Percentiles rank a stretch among this genome's conserved stretches.
phyloP scores from a whole-genome alignment of 2,888 invertebrate species.

The Notodonta ziczac region DNA sequence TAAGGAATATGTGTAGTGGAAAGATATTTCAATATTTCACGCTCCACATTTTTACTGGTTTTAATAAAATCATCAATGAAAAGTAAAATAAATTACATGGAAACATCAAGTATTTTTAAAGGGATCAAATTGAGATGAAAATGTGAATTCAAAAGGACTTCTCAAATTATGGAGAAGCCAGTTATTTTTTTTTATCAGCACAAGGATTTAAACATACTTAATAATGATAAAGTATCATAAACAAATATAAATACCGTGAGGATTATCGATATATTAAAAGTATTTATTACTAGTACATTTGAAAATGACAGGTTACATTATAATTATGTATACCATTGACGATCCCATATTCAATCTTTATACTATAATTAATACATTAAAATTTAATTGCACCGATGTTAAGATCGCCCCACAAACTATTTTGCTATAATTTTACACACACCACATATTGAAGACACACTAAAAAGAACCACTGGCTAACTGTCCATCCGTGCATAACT shows the following conservation, averaged over 20 bases:
- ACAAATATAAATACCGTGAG: not conserved
- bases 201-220: not conserved
- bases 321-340: not conserved
- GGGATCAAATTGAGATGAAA: no score
- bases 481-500: conserved; percentile 45
- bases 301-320: no score
- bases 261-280: not conserved
- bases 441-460: not conserved
- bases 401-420: not conserved
- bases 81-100: no score
- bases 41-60: not conserved
- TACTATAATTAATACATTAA: not conserved
- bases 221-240: not conserved
- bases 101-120: no score
- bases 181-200: no score
- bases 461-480: conserved; percentile 13
- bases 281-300: no score
- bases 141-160: no score
- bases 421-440: not conserved
- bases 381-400: not conserved
- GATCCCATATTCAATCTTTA: not conserved
- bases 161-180: no score
- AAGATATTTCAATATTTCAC: not conserved
- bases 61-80: not conserved
- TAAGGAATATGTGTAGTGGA: not conserved